These are phyloP conservation scores for Drosophila paranaensis DNA, from an alignment of 2,888 invertebrate genomes.

Conservation along the genomic window DNA sequence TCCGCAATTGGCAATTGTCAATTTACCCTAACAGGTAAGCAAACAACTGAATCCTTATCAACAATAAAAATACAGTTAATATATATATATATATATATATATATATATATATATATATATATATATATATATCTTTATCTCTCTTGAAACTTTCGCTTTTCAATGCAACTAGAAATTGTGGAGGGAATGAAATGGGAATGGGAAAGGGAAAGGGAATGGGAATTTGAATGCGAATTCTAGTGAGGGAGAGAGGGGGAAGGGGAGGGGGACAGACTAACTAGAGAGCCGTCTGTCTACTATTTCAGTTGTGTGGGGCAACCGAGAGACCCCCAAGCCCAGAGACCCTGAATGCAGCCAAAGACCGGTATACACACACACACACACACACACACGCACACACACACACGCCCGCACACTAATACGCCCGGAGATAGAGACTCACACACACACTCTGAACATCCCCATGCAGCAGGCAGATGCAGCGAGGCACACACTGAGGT, in stretches of 20 bases:
- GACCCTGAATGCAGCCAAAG: constrained; percentile 57
- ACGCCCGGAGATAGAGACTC: no score
- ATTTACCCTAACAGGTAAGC: constrained; percentile 46
- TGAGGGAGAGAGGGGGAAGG: neutral
- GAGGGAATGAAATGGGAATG: neutral
- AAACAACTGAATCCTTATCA: constrained; percentile 18
- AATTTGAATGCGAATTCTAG: no score
- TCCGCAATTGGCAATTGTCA: neutral
- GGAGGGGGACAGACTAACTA: neutral
- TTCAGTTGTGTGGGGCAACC: constrained; percentile 64
- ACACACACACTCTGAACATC: constrained; percentile 13
- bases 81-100: neutral
- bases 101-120: neutral
- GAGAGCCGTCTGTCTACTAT: constrained; percentile 12
- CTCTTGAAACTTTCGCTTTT: constrained; percentile 56
- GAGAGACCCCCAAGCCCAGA: constrained; percentile 56
- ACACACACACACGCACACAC: constrained; percentile 9
- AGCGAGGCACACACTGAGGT: constrained; percentile 67
- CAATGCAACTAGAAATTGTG: constrained; percentile 18
- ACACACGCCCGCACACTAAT: no score
- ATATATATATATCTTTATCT: neutral
- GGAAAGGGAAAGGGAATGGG: no score
- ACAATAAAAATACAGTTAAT: neutral
- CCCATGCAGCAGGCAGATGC: constrained; percentile 20
- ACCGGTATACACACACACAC: constrained; percentile 39